Base-by-base conservation (phyloP, 2,113 vertebrate species). In the Salvelinus fontinalis region DNA sequence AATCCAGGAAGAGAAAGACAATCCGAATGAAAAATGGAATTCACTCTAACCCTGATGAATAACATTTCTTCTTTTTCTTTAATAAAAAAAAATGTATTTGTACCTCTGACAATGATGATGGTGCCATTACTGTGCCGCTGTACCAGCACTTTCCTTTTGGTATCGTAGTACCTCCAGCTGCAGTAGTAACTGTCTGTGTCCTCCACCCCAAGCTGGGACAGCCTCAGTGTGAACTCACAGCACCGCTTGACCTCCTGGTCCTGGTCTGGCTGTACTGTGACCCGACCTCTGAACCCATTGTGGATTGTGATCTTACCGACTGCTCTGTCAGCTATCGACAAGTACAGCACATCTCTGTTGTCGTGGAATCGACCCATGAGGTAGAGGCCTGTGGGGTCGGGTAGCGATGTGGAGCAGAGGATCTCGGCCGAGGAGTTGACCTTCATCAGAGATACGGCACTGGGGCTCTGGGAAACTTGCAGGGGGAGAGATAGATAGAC, bases 111-210 rank as follows among this genome's bases (percentile, higher is more conserved):
- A 9, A 92, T 84, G 66, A 93, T 39, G 4, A 90, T 1, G 3
- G 86, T 91, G 67, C 86, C 85, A 0, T 48, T 74, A 71, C 78
- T 88, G 7, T 20, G 0, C 48, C 69, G 2, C 0, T 0, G 5
- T 2, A 13, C 49, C 29, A 16, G 1, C 6, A 1, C 4, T 0
- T 0, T 0, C 0, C 0, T 66, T 0, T 4, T 0, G 2, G 0
- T 0, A 0, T n/a, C 5, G 0, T 48, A 22, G 22, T 51, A n/a
- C 0, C 0, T n/a, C 90, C 88, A 92, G 1, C 0, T 49, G 72
- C 91, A 93, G 82, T 75, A 86, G 44, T 92, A 93, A 48, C 84
- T 13, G 72, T 91, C 75, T 0, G 87, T 89, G 83, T 93, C 91
- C 0, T 76, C 13, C 39, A 54, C 2, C 2, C 5, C 8, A 59